These are phyloP conservation scores for Aspidiotus rigidus DNA, from an alignment of 2,888 invertebrate species.

Conservation along the genomic window DNA sequence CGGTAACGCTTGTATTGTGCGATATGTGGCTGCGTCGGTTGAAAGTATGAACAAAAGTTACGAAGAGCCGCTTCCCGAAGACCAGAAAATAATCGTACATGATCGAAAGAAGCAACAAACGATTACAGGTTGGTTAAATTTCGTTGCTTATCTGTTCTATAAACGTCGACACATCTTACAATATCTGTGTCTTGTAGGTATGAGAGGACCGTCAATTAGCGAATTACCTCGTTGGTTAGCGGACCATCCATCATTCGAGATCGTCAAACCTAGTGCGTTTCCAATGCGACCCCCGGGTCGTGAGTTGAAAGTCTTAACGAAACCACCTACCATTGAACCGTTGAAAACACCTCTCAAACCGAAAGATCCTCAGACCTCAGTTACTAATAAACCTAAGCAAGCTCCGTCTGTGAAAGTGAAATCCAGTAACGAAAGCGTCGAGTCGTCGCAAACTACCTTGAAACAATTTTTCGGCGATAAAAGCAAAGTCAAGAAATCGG, in stretches of 20 bases:
- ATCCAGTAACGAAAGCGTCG: background rate
- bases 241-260: constrained; percentile 79
- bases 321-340: background rate
- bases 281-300: constrained; percentile 3
- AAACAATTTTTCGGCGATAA: constrained; percentile 11
- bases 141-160: background rate
- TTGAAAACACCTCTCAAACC: background rate
- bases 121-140: constrained; percentile 43
- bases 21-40: constrained; percentile 52
- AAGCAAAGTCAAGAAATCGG: background rate
- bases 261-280: constrained; percentile 46
- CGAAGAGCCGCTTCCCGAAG: constrained; percentile 35
- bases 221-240: constrained; percentile 75
- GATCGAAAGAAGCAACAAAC: constrained; percentile 67
- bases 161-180: background rate
- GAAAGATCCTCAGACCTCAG: background rate
- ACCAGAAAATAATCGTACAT: constrained; percentile 60
- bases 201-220: constrained; percentile 71
- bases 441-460: constrained; percentile 14
- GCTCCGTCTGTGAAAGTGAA: background rate
- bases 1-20: constrained; percentile 74
- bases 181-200: constrained; percentile 47
- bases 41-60: constrained; percentile 36
- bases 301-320: background rate
- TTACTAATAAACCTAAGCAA: background rate